Evolutionary conservation across 2,113 vertebrate genomes (phyloP).

Genomic region (Camelus dromedarius): DNA sequence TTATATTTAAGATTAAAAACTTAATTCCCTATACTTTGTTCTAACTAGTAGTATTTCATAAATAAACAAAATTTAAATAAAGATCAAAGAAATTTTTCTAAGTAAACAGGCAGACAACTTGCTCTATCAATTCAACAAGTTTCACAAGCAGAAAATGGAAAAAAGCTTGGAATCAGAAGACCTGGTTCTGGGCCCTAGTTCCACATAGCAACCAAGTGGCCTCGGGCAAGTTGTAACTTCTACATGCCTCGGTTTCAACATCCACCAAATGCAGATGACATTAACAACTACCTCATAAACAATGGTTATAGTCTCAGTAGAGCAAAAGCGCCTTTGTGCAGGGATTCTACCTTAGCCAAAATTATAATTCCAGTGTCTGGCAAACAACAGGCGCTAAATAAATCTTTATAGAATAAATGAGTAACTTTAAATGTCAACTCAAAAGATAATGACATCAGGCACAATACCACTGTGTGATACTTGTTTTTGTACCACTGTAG

Average conservation of each 20-base stretch:
- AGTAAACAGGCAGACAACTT: not conserved
- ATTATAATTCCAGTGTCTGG: not conserved
- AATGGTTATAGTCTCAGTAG: not conserved
- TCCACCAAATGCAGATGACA: not conserved
- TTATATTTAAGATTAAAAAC: slow-evolving; percentile 42
- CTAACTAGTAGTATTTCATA: not conserved
- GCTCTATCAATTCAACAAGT: not conserved
- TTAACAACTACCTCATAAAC: not conserved
- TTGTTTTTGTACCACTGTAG: not conserved
- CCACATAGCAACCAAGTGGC: not conserved
- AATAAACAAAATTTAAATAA: not conserved
- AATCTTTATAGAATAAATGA: slow-evolving; percentile 7
- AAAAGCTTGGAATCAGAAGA: not conserved
- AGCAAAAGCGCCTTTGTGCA: not conserved
- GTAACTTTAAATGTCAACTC: not conserved
- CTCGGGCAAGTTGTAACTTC: not conserved
- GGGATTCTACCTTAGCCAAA: slow-evolving; percentile 5
- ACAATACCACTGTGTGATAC: not conserved
- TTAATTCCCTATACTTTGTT: not conserved
- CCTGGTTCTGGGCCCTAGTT: not conserved
- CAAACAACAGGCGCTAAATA: not conserved
- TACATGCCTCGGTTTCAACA: not conserved
- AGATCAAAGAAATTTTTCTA: not conserved
- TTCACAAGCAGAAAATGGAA: slow-evolving; percentile 22
- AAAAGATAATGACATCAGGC: not conserved